Base-by-base conservation (phyloP, 1,140 invertebrate genomes). In the Hycleus cichorii region DNA sequence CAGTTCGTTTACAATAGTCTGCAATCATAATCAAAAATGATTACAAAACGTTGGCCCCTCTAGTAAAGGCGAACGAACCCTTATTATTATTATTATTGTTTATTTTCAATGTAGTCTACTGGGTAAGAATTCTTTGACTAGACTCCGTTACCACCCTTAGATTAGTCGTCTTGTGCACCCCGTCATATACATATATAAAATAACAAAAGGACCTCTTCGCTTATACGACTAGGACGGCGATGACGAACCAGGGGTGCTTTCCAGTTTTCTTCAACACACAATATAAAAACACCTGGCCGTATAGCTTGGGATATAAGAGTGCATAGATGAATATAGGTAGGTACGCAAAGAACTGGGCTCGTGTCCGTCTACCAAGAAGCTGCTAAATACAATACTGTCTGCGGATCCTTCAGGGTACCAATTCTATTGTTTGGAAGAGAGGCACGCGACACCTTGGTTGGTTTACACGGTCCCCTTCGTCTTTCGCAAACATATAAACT, bases 351-450 rank as follows among this genome's bases (percentile, higher is more conserved):
- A 32, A 32, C 7, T 7, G 59, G 44, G 59, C 59, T 53, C 59
- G 59, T 58, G 59, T 50, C 32, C 47, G 49, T 44, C 44, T 42
- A 46, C 48, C 40, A 55, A 60, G 58, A 60, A 45, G 52, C 51
- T 60, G 18, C 4, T 11, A 38, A 39, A 52, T 50, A 63, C 58
- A 63, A 63, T 63, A 60, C 62, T 58, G 62, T 63, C 62, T 63
- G 54, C 38, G 48, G 58, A 56, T 59, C 18, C 32, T 32, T 32
- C 32, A 32, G 32, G 32, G 32, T 32, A 32, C 32, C 18, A 18
- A 32, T 43, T 40, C 12, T 48, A 57, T 60, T 63, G 50, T 50
- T 53, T 56, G 62, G 40, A 44, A 47, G 10, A 11, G 38, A 46
- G 45, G 44, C 53, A 61, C 55, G 59, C 47, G 45, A 61, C 56